Evolutionary conservation across 2,888 invertebrate genomes (phyloP), one percentile per base, ranked within the genome.

Genomic region (Pherbina coryleti): DNA sequence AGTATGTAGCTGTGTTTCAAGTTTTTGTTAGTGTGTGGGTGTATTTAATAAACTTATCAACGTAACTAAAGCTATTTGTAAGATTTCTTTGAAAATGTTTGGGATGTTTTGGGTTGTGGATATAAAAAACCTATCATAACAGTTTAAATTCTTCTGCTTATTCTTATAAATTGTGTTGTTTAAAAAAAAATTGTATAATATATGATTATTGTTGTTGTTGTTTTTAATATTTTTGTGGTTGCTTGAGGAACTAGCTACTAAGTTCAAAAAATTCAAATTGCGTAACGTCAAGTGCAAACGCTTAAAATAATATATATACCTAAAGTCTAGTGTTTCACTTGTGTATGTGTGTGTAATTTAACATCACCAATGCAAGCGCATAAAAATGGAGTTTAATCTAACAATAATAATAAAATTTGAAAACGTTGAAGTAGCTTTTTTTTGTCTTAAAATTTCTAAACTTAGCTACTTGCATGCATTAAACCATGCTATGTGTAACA

Each of bases 241-340:
- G 28, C 37, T 34, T 66, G 34, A 44, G 67, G 22, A 44, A 67
- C 67, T 67, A 67, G 14, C 22, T 67, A 14, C 22, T 67, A 67
- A 14, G 67, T 67, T 67, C 67, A 67, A 66, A 44, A 67, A 66
- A 67, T 67, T 67, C 67, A 67, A 44, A 44, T 67, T 34, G 19
- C 67, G 7, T 67, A 67, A 67, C 19, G 44, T 44, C 34, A 37
- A 37, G 22, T 37, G 34, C 66, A 9, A 22, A 37, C 34, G 37
- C 57, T 9, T 60, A 8, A 28, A 25, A 25, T 11, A 60, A 60
- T 25, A 28, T 57, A 19, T 25, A 57, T 25, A 19, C 9, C 57
- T 60, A 22, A 28, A 60, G 25, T 60, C 25, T 22, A 25, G 25
- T 8, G 25, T 25, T 28, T 25, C 11, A 22, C 25, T 28, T 25